Conservation (phyloP, 2,888 invertebrate species). For the Odontocolon sp. region DNA sequence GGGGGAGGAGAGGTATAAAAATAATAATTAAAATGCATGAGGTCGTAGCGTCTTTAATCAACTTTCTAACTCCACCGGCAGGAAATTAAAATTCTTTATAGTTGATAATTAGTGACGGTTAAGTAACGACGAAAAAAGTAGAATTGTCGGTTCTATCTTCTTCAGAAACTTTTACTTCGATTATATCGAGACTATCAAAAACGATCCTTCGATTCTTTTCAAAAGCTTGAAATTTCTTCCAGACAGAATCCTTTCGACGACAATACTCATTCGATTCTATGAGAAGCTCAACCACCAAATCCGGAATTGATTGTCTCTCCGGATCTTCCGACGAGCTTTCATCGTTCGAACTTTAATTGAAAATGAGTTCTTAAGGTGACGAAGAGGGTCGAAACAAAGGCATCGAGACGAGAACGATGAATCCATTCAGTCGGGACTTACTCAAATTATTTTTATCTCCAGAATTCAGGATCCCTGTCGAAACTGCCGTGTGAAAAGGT, state of each 20-base stretch:
- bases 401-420: conserved; percentile 50
- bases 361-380: conserved; percentile 61
- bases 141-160: background rate
- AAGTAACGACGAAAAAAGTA: conserved; percentile 36
- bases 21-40: conserved; percentile 73
- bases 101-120: conserved; percentile 69
- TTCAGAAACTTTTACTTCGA: too few relatives aligned
- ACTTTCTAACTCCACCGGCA: conserved; percentile 65
- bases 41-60: conserved; percentile 70
- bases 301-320: conserved; percentile 60
- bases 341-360: conserved; percentile 66
- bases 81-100: conserved; percentile 74
- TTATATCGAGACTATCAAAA: background rate
- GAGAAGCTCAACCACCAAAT: conserved; percentile 57
- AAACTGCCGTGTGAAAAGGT: conserved; percentile 37
- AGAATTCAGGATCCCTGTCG: conserved; percentile 59
- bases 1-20: conserved; percentile 63
- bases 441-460: conserved; percentile 71
- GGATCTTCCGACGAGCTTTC: conserved; percentile 48
- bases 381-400: conserved; percentile 61
- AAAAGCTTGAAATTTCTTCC: background rate
- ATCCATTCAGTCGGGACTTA: conserved; percentile 53
- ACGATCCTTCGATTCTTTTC: background rate
- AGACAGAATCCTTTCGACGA: background rate
- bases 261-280: conserved; percentile 37